These are phyloP conservation scores for Ctenodactylus gundi DNA, from an alignment of 2,113 vertebrate species.

Conservation along the genomic window DNA sequence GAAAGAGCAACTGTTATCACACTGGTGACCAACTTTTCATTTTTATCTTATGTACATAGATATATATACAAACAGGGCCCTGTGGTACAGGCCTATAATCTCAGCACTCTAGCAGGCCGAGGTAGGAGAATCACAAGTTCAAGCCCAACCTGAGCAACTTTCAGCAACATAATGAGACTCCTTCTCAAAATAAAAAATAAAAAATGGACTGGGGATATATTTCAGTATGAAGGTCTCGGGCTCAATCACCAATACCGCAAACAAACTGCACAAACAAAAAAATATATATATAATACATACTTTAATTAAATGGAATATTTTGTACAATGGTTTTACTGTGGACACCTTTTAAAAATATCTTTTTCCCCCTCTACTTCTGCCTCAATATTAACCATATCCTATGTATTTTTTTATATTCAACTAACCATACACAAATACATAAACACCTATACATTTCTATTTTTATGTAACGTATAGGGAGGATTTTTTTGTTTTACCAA, in stretches of 20 bases:
- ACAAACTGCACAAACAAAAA: too few relatives aligned
- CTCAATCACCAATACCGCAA: too few relatives aligned
- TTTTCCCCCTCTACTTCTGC: not conserved
- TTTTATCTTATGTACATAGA: constrained; percentile 29
- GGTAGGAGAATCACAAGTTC: too few relatives aligned
- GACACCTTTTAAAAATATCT: not conserved
- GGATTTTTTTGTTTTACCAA: constrained; percentile 40
- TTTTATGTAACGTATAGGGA: constrained; percentile 4
- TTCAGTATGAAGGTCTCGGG: too few relatives aligned
- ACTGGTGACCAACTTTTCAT: not conserved
- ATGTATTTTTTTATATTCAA: constrained; percentile 22
- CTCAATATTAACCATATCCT: constrained; percentile 9
- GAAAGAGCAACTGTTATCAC: not conserved
- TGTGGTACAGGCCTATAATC: too few relatives aligned
- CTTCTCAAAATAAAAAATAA: too few relatives aligned
- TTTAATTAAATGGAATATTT: not conserved
- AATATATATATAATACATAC: not conserved
- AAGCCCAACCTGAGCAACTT: too few relatives aligned
- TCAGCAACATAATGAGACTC: too few relatives aligned
- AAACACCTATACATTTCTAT: not conserved
- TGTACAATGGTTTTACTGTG: not conserved
- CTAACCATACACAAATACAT: not conserved
- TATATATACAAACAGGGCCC: too few relatives aligned
- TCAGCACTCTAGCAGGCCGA: too few relatives aligned
- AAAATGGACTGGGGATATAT: too few relatives aligned